Base-by-base conservation (phyloP, 2,113 vertebrate species). In the Odocoileus virginianus region DNA sequence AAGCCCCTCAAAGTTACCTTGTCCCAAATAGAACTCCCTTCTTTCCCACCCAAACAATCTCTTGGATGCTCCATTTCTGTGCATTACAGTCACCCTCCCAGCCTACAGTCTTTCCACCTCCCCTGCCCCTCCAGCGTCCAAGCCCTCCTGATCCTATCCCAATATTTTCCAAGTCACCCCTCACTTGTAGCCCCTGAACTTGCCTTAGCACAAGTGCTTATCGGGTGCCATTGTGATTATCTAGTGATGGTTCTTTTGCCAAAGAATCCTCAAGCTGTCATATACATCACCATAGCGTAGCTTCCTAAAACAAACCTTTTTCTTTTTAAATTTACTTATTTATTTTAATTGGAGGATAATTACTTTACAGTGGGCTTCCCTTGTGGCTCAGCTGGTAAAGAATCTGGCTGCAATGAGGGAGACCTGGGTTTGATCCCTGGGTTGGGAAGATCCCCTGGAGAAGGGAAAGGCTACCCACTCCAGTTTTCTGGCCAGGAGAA, bases 371-470 rank as follows among this genome's bases (percentile, higher is more conserved):
- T 23, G 67, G 67, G 11, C 21, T 40, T 25, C 19, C 67, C 67
- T 74, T 74, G 19, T 74, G 67, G 5, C 21, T 74, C 67, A 25
- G 67, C 67, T 40, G 67, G 23, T 74, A 74, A 74, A 74, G 67
- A 74, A 74, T 40, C 36, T 0, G 0, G 36, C 67, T 74, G 67
- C 67, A 74, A 25, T 74, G 19, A 0, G 0, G 21, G 36, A 25
- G 10, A 40, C 67, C 19, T 74, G 67, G 36, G 36, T 74, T 40
- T 40, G 67, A 40, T 40, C 10, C 19, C 36, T 40, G 36, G 67
- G n/a, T 74, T 40, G 67, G 36, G 10, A 40, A 74, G 10, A 40
- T 2, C 21, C 36, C 10, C 19, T 23, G 67, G 67, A 74, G 67
- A 74, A 40, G 36, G 67, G 5, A 74, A 74, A 74, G 67, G 21